Conservation (phyloP, 2,888 invertebrate genomes). For the Agriopis aurantiaria region DNA sequence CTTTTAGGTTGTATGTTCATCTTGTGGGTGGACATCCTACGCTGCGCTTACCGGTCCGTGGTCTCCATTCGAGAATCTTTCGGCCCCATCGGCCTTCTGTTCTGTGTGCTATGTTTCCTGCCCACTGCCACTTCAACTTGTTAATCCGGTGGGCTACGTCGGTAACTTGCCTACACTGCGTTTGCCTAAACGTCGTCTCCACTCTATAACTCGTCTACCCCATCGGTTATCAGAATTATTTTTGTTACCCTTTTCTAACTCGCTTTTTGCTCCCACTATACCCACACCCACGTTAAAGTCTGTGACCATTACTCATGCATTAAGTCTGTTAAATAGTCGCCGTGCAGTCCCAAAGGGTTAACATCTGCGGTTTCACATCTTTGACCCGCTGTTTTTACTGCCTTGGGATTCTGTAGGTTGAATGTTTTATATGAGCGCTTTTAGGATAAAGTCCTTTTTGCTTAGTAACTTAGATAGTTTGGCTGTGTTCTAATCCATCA, state of each 20-base stretch:
- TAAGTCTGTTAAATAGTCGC: constrained; percentile 46
- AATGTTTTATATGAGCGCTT: constrained; percentile 31
- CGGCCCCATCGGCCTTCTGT: too few relatives aligned
- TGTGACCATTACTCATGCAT: constrained; percentile 44
- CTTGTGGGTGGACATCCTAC: too few relatives aligned
- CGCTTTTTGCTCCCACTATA: constrained; percentile 6
- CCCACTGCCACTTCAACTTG: too few relatives aligned
- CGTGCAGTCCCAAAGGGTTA: constrained; percentile 32
- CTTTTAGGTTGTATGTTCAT: too few relatives aligned
- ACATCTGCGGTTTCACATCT: constrained; percentile 39
- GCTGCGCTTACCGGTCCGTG: too few relatives aligned
- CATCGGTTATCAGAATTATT: too few relatives aligned
- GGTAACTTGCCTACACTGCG: too few relatives aligned
- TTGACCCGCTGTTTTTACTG: constrained; percentile 37
- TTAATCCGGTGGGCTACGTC: too few relatives aligned
- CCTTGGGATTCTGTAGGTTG: constrained; percentile 22
- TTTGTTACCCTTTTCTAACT: neutral
- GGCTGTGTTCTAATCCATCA: constrained; percentile 7
- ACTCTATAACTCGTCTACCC: too few relatives aligned
- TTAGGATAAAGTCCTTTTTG: constrained; percentile 26
- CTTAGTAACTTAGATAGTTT: constrained; percentile 18
- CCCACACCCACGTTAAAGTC: constrained; percentile 7
- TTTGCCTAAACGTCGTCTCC: too few relatives aligned
- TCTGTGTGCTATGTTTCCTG: too few relatives aligned
- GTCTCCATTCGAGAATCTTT: too few relatives aligned